These are phyloP conservation scores for Caenorhabditis angaria DNA, from an alignment of 2,888 invertebrate species.

Conservation along the genomic window DNA sequence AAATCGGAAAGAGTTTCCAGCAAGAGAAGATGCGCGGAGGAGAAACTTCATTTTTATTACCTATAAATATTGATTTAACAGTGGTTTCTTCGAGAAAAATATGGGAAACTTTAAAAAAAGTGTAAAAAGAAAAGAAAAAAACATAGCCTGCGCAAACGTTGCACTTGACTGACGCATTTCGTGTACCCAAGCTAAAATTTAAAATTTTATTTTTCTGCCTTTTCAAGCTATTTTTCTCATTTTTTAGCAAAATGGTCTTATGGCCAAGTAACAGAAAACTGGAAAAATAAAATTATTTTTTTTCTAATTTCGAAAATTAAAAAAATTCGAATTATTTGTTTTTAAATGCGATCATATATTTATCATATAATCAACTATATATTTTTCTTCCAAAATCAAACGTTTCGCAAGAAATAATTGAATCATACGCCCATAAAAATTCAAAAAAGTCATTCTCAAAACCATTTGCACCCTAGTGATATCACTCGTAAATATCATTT, in stretches of 20 bases:
- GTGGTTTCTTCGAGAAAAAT: background rate
- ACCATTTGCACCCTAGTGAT: background rate
- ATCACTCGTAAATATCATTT: background rate
- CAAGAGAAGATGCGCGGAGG: conserved; percentile 25
- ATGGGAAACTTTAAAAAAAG: conserved; percentile 5
- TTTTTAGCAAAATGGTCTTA: background rate
- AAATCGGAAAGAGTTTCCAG: conserved; percentile 25
- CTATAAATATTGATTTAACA: conserved; percentile 9
- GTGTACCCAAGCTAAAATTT: background rate
- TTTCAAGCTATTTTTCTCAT: background rate
- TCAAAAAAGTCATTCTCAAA: background rate
- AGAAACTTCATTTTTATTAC: conserved; percentile 39
- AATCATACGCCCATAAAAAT: too few relatives aligned
- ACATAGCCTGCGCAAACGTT: background rate
- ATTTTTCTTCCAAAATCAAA: too few relatives aligned
- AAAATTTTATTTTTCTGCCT: background rate
- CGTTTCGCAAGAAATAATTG: too few relatives aligned
- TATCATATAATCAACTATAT: too few relatives aligned
- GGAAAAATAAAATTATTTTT: background rate
- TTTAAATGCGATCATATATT: too few relatives aligned
- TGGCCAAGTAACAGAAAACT: background rate
- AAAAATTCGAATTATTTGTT: too few relatives aligned
- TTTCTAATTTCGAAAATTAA: too few relatives aligned
- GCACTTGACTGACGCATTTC: background rate
- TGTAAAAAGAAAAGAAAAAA: conserved; percentile 6